Percentiles rank a stretch among this genome's conserved stretches.
These are phyloP conservation scores for Dendrolimus houi DNA, from an alignment of 2,888 invertebrate species.

Conservation along the genomic window DNA sequence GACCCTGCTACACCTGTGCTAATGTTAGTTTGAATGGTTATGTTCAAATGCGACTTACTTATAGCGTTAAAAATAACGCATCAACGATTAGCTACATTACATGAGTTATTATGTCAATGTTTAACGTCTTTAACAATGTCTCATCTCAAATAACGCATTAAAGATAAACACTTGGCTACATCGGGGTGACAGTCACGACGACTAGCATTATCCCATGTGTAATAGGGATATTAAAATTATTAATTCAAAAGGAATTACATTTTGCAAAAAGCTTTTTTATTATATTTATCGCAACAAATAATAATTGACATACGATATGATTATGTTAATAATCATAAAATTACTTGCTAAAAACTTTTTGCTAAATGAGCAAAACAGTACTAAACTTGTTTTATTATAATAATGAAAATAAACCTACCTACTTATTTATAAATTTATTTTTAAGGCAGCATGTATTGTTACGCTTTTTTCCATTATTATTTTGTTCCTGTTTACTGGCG, in stretches of 20 bases:
- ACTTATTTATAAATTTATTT: constrained; percentile 19
- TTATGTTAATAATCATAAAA: neutral
- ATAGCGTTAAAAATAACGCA: too few relatives aligned
- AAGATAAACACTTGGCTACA: neutral
- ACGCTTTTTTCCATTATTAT: constrained; percentile 52
- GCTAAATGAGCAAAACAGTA: neutral
- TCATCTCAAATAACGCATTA: too few relatives aligned
- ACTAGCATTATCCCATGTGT: neutral
- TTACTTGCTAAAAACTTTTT: neutral
- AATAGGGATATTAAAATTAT: neutral
- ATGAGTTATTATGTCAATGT: too few relatives aligned
- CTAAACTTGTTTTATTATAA: neutral
- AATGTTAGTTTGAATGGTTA: too few relatives aligned
- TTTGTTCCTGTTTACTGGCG: constrained; percentile 48
- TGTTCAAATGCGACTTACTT: too few relatives aligned
- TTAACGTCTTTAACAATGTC: too few relatives aligned
- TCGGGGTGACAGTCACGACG: neutral
- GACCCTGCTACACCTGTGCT: too few relatives aligned
- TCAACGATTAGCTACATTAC: too few relatives aligned
- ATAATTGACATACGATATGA: neutral
- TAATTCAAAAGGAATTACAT: neutral
- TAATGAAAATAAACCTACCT: constrained; percentile 1
- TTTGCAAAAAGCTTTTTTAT: neutral
- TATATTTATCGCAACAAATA: too few relatives aligned
- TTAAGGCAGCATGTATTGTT: constrained; percentile 56